Evolutionary conservation across 2,113 vertebrate species (phyloP), one percentile per base, ranked within the genome.

Genomic region (Leptobrachium leishanense): DNA sequence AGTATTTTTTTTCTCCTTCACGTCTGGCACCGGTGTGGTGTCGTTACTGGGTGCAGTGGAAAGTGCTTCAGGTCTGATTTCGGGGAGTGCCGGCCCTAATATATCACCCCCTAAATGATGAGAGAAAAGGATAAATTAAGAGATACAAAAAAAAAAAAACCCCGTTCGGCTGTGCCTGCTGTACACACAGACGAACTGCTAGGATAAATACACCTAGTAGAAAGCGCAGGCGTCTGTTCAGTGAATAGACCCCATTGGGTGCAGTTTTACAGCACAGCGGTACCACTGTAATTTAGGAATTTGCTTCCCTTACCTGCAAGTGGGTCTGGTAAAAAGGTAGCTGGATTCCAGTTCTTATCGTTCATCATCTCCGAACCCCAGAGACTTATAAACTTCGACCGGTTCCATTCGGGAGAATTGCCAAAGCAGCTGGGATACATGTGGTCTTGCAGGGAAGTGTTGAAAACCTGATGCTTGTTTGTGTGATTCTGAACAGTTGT

Each of bases 341-440:
- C 94, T 66, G 95, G 92, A 88, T 94, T 98, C 96, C 95, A 98
- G 93, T 94, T 95, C 88, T 98, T 94, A 84, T 94, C 93, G 85
- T 91, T 98, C 95, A 98, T 98, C 91, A 98, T 91, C 83, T 97
- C 95, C 77, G 97, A 95, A 75, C 94, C 97, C 95, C 97, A 99
- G 78, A 99, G 92, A 88, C 97, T 98, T 90, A 98, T 94, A 82
- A 98, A 96, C 88, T 98, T 98, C 50, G 97, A 97, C 85, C 92
- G 95, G 89, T 93, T 97, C 97, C 97, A 98, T 89, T 98, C 96
- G 67, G 95, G 92, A 74, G 95, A 86, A 70, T 89, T 92, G 62
- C 94, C 93, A 83, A 98, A 98, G 87, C 96, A 98, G 89, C 94
- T 98, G 82, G 95, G 96, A 87, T 98, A 98, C 84, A 98, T 94